phyloP scores from a whole-genome alignment of 1,140 invertebrate genomes.

The Procambarus virginalis region DNA sequence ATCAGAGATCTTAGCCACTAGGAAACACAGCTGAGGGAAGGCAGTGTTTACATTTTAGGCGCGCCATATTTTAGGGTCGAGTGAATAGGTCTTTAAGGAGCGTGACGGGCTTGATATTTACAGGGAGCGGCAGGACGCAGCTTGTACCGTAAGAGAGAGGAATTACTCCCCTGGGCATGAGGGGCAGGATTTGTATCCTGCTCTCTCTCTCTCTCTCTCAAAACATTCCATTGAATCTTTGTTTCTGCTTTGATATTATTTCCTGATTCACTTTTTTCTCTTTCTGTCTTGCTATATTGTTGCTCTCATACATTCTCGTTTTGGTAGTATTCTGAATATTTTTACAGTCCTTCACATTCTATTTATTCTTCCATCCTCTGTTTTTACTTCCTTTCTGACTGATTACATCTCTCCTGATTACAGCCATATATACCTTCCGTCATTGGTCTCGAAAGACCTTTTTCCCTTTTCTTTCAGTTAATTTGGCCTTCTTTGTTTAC shows the following conservation, averaged over 20 bases:
- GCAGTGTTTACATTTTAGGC: slow-evolving; percentile 38
- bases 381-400: too few relatives aligned
- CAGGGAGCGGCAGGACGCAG: slow-evolving; percentile 12
- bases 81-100: slow-evolving; percentile 31
- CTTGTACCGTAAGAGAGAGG: slow-evolving; percentile 30
- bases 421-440: too few relatives aligned
- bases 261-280: neutral
- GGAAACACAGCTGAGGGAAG: neutral
- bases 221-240: neutral
- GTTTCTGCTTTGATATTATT: neutral
- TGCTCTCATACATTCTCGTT: too few relatives aligned
- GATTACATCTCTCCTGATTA: too few relatives aligned
- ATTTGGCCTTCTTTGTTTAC: too few relatives aligned
- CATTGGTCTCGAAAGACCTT: too few relatives aligned
- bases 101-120: slow-evolving; percentile 33
- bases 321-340: too few relatives aligned
- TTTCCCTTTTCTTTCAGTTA: too few relatives aligned
- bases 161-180: neutral
- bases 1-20: too few relatives aligned
- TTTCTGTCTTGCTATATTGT: neutral
- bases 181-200: neutral
- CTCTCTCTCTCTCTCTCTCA: neutral
- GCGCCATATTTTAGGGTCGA: slow-evolving; percentile 36
- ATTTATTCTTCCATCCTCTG: too few relatives aligned
- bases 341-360: too few relatives aligned